phyloP scores from a whole-genome alignment of 2,888 invertebrate genomes.

The Mythimna lalbum region DNA sequence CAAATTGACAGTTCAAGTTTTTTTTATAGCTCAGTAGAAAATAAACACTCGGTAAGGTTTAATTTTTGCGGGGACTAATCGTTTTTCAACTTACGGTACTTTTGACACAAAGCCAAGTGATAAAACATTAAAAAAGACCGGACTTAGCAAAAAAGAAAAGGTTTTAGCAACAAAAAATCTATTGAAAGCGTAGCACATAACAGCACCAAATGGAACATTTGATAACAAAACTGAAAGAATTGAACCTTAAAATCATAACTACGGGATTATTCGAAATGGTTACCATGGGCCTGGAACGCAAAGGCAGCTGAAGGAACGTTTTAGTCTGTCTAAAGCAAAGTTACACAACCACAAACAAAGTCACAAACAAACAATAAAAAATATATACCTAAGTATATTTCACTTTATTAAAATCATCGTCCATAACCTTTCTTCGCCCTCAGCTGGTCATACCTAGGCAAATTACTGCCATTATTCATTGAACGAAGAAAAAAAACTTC shows the following conservation, averaged over 20 bases:
- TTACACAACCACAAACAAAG: too few relatives aligned
- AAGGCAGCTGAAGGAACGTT: too few relatives aligned
- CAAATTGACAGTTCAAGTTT: conserved; percentile 60
- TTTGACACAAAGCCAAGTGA: conserved; percentile 26
- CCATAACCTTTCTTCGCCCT: too few relatives aligned
- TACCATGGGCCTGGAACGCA: too few relatives aligned
- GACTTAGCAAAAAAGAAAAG: conserved; percentile 12
- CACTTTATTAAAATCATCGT: too few relatives aligned
- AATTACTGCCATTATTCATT: too few relatives aligned
- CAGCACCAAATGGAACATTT: conserved; percentile 5
- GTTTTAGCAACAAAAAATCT: conserved; percentile 23
- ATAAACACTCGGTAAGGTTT: conserved; percentile 43
- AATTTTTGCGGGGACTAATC: conserved; percentile 30
- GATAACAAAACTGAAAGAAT: conserved; percentile 7
- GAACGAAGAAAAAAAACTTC: too few relatives aligned
- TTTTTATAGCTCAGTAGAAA: conserved; percentile 34
- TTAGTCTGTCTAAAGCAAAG: too few relatives aligned
- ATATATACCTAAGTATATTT: too few relatives aligned
- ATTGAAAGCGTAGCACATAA: conserved; percentile 18
- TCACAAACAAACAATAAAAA: too few relatives aligned
- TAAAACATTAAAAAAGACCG: conserved; percentile 6
- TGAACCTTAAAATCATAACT: not conserved
- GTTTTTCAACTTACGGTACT: conserved; percentile 19
- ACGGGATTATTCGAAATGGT: too few relatives aligned
- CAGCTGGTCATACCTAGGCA: too few relatives aligned